Evolutionary conservation across 2,113 vertebrate species (phyloP).

Genomic region (Cathartes aura): DNA sequence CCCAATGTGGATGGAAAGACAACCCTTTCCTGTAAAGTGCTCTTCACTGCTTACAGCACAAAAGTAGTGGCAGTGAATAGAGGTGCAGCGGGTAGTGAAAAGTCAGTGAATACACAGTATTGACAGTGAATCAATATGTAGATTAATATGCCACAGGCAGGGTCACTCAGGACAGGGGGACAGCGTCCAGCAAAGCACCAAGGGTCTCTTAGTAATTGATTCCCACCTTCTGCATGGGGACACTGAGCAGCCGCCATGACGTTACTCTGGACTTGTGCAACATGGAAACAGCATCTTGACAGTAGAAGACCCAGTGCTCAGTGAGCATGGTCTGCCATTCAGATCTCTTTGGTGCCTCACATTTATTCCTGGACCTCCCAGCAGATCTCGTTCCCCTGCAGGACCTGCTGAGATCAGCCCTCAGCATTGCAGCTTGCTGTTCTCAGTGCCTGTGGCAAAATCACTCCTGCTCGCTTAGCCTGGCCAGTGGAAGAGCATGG

Average conservation of each 20-base stretch:
- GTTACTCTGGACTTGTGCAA: rapidly evolving
- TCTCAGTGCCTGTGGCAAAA: neutral
- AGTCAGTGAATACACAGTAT: neutral
- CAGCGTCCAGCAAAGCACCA: neutral
- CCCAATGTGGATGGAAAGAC: neutral
- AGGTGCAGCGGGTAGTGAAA: neutral
- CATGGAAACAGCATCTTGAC: neutral
- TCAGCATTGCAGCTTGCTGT: neutral
- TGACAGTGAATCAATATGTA: neutral
- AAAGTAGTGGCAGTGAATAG: neutral
- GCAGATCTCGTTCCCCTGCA: neutral
- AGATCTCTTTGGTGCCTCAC: neutral
- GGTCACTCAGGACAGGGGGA: neutral
- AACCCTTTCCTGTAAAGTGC: neutral
- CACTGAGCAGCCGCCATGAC: neutral
- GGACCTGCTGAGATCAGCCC: neutral
- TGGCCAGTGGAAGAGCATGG: neutral
- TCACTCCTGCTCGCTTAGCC: neutral
- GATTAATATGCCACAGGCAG: neutral
- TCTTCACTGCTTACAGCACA: neutral
- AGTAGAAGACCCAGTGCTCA: neutral
- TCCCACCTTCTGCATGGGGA: neutral
- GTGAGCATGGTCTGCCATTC: neutral
- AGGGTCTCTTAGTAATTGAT: neutral
- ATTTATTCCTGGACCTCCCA: neutral